Base-by-base conservation (phyloP, 1,140 invertebrate genomes). In the Globodera ellingtonae region DNA sequence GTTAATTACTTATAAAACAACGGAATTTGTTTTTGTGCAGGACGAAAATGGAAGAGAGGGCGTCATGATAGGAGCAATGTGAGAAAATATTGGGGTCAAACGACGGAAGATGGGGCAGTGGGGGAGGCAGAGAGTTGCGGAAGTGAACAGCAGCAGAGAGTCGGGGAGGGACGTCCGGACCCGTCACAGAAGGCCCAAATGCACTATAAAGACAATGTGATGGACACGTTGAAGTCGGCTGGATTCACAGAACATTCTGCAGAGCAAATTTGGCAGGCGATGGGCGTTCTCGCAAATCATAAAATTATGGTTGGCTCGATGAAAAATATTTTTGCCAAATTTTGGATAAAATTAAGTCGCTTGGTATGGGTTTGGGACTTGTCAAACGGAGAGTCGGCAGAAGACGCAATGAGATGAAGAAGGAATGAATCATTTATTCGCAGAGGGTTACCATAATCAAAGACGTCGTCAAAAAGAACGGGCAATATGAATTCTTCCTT, bases 231-330 rank as follows among this genome's bases (percentile, higher is more conserved):
- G 59, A 46, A 18, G 24, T 6, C 48, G 48, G 72, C 48, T 9
- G 46, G 46, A 7, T n/a, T 56, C 24, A 6, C 50, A 7, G 50
- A 78, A 69, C 18, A 21, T 5, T 24, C 15, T 7, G 21, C 67
- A 21, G 76, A 78, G 66, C 47, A 78, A 70, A 50, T 70, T 21
- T 67, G 71, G 69, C 52, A 52, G 50, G 76, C 76, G 50, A 35
- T 48, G 6, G 62, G 76, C 62, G 72, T 73, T 52, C 44, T 47
- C n/a, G 47, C 69, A 4, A 78, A 78, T 18, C 65, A 67, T n/a
- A n/a, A 44, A 78, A 78, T 78, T 35, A 70, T 24, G 59, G 69
- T 78, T 24, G 7, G 46, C 5, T 76, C 50, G 3, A 47, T 44
- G 10, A 65, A 9, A 47, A 46, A 15, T 78, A 21, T 70, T 78